These are phyloP conservation scores for Contarinia nasturtii DNA, from an alignment of 1,140 invertebrate species.

Conservation along the genomic window DNA sequence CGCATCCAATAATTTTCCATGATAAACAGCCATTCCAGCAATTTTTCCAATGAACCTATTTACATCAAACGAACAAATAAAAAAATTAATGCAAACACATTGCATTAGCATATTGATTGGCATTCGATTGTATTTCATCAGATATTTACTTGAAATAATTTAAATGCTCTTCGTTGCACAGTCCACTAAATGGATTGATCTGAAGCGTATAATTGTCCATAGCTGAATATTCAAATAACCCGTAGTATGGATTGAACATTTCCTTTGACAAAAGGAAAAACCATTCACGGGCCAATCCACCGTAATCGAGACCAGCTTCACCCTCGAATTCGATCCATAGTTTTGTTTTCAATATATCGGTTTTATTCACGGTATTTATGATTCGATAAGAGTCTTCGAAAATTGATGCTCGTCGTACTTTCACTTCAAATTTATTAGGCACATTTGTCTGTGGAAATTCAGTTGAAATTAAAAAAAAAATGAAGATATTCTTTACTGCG, in stretches of 20 bases:
- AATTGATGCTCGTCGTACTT: slow-evolving; percentile 72
- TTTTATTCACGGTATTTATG: slow-evolving; percentile 64
- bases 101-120: too few species aligned
- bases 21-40: slow-evolving; percentile 97
- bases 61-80: not conserved
- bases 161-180: slow-evolving; percentile 94
- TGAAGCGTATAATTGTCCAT: slow-evolving; percentile 99
- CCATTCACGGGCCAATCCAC: slow-evolving; percentile 92
- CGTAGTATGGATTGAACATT: slow-evolving; percentile 99
- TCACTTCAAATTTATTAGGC: slow-evolving; percentile 96
- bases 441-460: slow-evolving; percentile 84
- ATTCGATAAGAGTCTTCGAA: slow-evolving; percentile 90
- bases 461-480: not conserved
- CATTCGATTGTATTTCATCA: not conserved
- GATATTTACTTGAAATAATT: slow-evolving; percentile 71
- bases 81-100: not conserved
- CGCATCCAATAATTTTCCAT: slow-evolving; percentile 91
- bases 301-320: slow-evolving; percentile 90
- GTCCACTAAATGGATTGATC: slow-evolving; percentile 92
- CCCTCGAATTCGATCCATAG: slow-evolving; percentile 98
- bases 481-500: not conserved
- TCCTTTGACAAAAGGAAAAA: slow-evolving; percentile 97
- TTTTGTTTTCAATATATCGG: slow-evolving; percentile 87
- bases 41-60: slow-evolving; percentile 79
- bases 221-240: slow-evolving; percentile 96